Conservation (phyloP, 1,140 invertebrate genomes). For the silkworm (Bombyx mori) region DNA sequence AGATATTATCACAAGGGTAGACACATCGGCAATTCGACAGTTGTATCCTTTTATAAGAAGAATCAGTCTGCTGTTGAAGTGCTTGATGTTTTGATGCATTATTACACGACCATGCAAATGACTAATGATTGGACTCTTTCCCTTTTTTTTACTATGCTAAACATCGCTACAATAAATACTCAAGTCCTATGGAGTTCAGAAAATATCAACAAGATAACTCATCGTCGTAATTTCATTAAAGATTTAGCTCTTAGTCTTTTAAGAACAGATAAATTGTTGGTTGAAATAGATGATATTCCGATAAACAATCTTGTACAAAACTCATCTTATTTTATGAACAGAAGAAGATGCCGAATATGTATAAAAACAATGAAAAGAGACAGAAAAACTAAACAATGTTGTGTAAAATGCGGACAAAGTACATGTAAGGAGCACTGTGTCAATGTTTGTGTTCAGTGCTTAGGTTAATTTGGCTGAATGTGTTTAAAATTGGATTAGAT, state of each 20-base stretch:
- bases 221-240: conserved; percentile 54
- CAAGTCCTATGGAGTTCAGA: conserved; percentile 57
- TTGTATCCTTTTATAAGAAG: conserved; percentile 52
- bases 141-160: conserved; percentile 66
- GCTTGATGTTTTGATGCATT: conserved; percentile 59
- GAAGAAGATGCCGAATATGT: conserved; percentile 49
- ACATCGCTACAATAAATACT: conserved; percentile 69
- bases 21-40: conserved; percentile 26
- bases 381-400: conserved; percentile 47
- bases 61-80: conserved; percentile 58
- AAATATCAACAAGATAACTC: conserved; percentile 30
- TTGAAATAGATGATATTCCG: conserved; percentile 2
- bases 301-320: conserved; percentile 7
- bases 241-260: conserved; percentile 54
- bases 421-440: conserved; percentile 60
- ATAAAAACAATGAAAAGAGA: conserved; percentile 33
- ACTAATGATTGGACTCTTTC: conserved; percentile 69
- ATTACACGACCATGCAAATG: conserved; percentile 63
- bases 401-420: conserved; percentile 44
- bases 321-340: conserved; percentile 22
- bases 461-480: conserved; percentile 3
- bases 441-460: conserved; percentile 33
- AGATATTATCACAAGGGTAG: conserved; percentile 37
- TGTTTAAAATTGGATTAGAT: not conserved
- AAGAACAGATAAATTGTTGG: conserved; percentile 19